These are phyloP conservation scores for Lota lota DNA, from an alignment of 2,113 vertebrate species.

Conservation along the genomic window DNA sequence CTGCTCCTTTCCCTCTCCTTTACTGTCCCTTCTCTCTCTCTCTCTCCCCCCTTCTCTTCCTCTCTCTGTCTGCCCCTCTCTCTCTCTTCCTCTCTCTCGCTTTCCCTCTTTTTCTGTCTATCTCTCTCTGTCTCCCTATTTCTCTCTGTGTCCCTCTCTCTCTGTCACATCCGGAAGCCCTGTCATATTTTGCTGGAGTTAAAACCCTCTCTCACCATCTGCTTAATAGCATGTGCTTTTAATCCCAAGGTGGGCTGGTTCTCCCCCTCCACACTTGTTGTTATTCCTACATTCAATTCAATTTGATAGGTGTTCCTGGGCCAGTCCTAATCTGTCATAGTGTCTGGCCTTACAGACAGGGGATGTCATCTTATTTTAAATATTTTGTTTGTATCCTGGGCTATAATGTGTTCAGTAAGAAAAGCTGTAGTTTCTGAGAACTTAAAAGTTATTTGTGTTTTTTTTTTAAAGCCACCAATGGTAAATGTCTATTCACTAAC, in stretches of 20 bases:
- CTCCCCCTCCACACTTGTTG: conserved; percentile 52
- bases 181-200: conserved; percentile 74
- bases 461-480: too few species aligned
- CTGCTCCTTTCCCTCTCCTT: conserved; percentile 76
- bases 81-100: conserved; percentile 9
- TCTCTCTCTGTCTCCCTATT: conserved; percentile 41
- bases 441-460: too few species aligned
- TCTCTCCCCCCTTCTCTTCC: conserved; percentile 11
- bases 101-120: conserved; percentile 9
- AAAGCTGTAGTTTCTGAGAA: too few species aligned
- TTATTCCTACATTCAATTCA: conserved; percentile 61
- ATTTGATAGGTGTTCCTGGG: conserved; percentile 56
- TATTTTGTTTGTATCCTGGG: background rate
- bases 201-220: conserved; percentile 80
- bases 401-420: background rate
- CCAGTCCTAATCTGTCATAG: conserved; percentile 27
- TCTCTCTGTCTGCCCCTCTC: conserved; percentile 23
- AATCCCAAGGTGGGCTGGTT: conserved; percentile 64
- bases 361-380: too few species aligned
- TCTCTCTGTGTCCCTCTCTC: conserved; percentile 12
- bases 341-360: background rate
- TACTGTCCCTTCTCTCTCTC: background rate
- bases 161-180: conserved; percentile 64
- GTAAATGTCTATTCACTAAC: too few species aligned
- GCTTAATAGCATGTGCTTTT: conserved; percentile 79